A percentile compares a stretch with the other conserved stretches of the same genome.
Conservation (phyloP, 2,888 invertebrate genomes). For the Graphium colonna region DNA sequence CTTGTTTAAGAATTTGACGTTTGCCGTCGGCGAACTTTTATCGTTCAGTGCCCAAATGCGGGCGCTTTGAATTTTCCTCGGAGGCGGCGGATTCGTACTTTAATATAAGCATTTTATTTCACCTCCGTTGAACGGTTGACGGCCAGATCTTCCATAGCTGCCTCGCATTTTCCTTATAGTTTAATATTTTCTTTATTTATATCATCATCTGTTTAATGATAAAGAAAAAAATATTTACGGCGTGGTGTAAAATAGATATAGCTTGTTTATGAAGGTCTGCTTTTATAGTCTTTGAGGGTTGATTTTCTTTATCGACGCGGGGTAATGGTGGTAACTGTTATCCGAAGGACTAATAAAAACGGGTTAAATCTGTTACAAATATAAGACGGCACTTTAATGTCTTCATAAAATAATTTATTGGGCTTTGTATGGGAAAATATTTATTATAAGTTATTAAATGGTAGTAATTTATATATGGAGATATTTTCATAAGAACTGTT, state of each 20-base stretch:
- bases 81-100: slow-evolving; percentile 39
- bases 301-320: slow-evolving; percentile 61
- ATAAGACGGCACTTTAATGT: slow-evolving; percentile 22
- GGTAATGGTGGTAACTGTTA: slow-evolving; percentile 58
- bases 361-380: slow-evolving; percentile 39
- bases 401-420: slow-evolving; percentile 15
- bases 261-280: slow-evolving; percentile 71
- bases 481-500: no score
- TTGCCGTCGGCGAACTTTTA: slow-evolving; percentile 58
- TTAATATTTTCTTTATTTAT: neutral
- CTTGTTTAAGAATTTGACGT: slow-evolving; percentile 65
- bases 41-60: slow-evolving; percentile 59
- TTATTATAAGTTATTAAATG: neutral
- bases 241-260: slow-evolving; percentile 51
- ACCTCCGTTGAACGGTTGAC: slow-evolving; percentile 27
- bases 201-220: slow-evolving; percentile 9
- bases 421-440: neutral
- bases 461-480: no score
- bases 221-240: slow-evolving; percentile 33
- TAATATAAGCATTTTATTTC: slow-evolving; percentile 41
- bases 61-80: slow-evolving; percentile 52
- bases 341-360: slow-evolving; percentile 57
- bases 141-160: no score
- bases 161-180: no score
- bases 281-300: slow-evolving; percentile 61